phyloP scores from a whole-genome alignment of 2,888 invertebrate species.

The Odontocolon sp. region DNA sequence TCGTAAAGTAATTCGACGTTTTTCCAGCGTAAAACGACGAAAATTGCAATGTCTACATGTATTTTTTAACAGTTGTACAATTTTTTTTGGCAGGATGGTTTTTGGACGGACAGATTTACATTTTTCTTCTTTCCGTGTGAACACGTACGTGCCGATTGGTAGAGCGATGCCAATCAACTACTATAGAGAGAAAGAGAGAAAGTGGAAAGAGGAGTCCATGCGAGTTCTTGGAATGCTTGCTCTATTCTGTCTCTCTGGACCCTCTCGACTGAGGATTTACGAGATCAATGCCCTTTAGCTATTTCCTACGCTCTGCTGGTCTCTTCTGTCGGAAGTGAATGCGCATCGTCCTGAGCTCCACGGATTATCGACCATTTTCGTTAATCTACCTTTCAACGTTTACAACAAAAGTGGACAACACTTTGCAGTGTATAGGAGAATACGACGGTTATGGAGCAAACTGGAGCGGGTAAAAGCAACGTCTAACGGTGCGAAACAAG shows the following conservation, averaged over 20 bases:
- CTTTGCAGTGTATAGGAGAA: neutral
- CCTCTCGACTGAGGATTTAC: conserved; percentile 1
- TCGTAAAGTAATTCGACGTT: no score
- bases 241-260: conserved; percentile 5
- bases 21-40: no score
- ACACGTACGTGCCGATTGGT: conserved; percentile 54
- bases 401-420: neutral
- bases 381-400: neutral
- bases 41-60: no score
- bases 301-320: conserved; percentile 10
- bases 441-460: neutral
- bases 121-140: no score
- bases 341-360: neutral
- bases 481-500: neutral
- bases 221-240: conserved; percentile 20
- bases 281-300: conserved; percentile 7
- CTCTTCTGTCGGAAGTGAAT: conserved; percentile 3
- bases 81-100: no score
- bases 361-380: neutral
- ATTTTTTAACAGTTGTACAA: no score
- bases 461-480: neutral
- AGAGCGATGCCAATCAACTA: conserved; percentile 43
- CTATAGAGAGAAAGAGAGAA: neutral
- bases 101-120: no score
- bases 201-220: neutral